These are phyloP conservation scores for Nesogale talazaci DNA, from an alignment of 2,113 vertebrate species.

Conservation along the genomic window DNA sequence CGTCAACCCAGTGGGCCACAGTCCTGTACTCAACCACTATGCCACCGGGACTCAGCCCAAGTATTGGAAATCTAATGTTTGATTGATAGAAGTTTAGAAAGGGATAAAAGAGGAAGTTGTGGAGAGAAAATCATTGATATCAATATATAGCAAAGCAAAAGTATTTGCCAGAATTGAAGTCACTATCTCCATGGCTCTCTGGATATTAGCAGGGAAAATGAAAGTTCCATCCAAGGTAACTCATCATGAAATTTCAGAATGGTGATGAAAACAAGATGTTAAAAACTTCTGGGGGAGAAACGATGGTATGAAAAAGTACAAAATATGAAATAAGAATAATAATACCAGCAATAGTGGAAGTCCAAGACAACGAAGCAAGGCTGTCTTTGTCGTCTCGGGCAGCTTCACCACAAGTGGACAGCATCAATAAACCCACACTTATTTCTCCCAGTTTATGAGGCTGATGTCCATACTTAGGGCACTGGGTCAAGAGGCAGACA, in stretches of 20 bases:
- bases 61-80: slow-evolving; percentile 1
- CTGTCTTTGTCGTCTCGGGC: background rate
- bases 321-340: background rate
- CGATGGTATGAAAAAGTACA: background rate
- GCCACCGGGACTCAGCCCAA: too few species aligned
- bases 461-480: too few species aligned
- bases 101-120: background rate
- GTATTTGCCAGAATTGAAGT: background rate
- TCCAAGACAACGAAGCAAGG: background rate
- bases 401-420: too few species aligned
- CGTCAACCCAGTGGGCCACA: too few species aligned
- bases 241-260: background rate
- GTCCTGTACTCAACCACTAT: too few species aligned
- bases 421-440: too few species aligned
- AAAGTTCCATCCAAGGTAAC: background rate
- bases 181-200: background rate
- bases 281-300: background rate
- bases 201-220: slow-evolving; percentile 5
- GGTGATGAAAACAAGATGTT: slow-evolving; percentile 27
- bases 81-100: slow-evolving; percentile 15
- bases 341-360: slow-evolving; percentile 10
- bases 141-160: slow-evolving; percentile 10
- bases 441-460: too few species aligned
- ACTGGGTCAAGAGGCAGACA: too few species aligned
- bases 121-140: slow-evolving; percentile 1